Evolutionary conservation across 1,140 invertebrate genomes (phyloP).

Genomic region (Teleogryllus occipitalis): DNA sequence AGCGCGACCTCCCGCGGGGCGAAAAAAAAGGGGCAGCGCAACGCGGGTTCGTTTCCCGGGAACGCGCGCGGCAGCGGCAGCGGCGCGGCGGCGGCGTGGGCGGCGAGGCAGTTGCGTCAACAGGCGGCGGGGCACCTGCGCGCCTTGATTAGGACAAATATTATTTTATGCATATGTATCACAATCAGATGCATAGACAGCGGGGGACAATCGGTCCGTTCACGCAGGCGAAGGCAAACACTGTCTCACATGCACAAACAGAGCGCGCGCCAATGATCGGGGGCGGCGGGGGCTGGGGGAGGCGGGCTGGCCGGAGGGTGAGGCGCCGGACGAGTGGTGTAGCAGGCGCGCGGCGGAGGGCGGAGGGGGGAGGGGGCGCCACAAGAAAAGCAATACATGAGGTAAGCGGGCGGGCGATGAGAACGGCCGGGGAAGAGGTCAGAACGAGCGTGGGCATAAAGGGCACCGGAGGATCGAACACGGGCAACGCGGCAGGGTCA

Average conservation of each 20-base stretch:
- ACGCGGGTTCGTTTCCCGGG: neutral
- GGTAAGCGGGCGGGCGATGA: too few species aligned
- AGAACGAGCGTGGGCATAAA: too few species aligned
- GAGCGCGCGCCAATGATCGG: neutral
- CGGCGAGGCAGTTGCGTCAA: neutral
- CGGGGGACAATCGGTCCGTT: neutral
- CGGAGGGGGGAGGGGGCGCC: too few species aligned
- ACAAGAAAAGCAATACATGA: too few species aligned
- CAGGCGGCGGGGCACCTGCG: neutral
- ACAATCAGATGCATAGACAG: neutral
- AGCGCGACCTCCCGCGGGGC: too few species aligned
- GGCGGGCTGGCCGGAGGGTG: too few species aligned
- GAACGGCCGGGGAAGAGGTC: too few species aligned
- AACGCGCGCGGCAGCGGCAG: neutral
- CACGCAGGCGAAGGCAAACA: neutral
- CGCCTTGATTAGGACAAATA: slow-evolving; percentile 4
- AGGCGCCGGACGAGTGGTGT: too few species aligned
- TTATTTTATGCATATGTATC: slow-evolving; percentile 6
- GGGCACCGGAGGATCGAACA: too few species aligned
- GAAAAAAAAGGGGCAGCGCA: neutral
- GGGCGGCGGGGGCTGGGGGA: too few species aligned
- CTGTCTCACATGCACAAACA: slow-evolving; percentile 3
- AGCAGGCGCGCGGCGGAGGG: too few species aligned
- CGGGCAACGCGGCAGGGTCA: too few species aligned
- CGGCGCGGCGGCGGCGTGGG: neutral